Conservation (phyloP, 1,140 invertebrate genomes). For the Hyles vespertilio region DNA sequence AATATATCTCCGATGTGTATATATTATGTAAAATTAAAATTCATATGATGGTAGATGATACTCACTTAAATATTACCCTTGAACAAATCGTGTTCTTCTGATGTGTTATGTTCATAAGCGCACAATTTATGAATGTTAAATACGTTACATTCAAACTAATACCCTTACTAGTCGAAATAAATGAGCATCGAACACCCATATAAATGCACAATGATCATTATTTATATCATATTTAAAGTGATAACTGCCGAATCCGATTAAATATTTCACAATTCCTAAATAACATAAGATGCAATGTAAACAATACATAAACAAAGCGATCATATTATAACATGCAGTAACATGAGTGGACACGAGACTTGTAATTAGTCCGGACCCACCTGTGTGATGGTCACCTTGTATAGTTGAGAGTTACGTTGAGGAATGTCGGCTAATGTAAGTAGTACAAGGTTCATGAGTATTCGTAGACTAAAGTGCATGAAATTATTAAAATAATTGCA, state of each 20-base stretch:
- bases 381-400: slow-evolving; percentile 5
- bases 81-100: slow-evolving; percentile 45
- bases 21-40: too few species aligned
- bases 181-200: too few species aligned
- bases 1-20: too few species aligned
- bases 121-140: slow-evolving; percentile 44
- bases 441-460: slow-evolving; percentile 68
- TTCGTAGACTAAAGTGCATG: slow-evolving; percentile 46
- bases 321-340: neutral
- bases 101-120: slow-evolving; percentile 31
- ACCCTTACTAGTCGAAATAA: too few species aligned
- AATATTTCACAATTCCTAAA: too few species aligned
- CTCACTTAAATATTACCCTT: slow-evolving; percentile 37
- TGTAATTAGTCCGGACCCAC: neutral
- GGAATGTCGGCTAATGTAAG: slow-evolving; percentile 50
- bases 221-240: too few species aligned
- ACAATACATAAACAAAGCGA: too few species aligned
- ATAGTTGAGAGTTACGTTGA: slow-evolving; percentile 31
- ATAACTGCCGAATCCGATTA: too few species aligned
- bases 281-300: too few species aligned
- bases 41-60: slow-evolving; percentile 14
- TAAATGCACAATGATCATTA: too few species aligned
- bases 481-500: slow-evolving; percentile 41
- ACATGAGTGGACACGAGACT: neutral
- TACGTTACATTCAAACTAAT: slow-evolving; percentile 8